Evolutionary conservation across 2,888 invertebrate species (phyloP), one percentile per base, ranked within the genome.

Genomic region (Lepidochitona cinerea): DNA sequence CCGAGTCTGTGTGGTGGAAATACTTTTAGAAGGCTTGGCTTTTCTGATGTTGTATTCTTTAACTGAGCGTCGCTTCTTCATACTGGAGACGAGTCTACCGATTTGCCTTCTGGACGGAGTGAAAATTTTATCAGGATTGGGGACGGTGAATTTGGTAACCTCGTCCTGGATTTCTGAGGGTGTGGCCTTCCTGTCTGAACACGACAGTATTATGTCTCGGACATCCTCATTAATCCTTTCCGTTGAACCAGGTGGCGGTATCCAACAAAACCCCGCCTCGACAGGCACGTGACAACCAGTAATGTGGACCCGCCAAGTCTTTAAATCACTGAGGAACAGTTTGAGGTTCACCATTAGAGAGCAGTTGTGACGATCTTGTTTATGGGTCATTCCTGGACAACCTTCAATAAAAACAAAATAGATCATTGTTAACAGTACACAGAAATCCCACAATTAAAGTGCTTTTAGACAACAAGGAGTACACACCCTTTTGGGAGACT

Each of bases 311-410:
- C 84, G 75, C 88, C 88, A 88, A 54, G 79, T 73, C n/a, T 79
- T 80, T 37, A 87, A 73, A 72, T 88, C 84, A 77, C 85, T 85
- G 0, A 88, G 80, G 74, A 83, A 86, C 53, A 88, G 79, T 75
- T 88, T 88, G 77, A 87, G 79, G 71, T 81, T 85, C 35, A 88
- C 72, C 83, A 87, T 79, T 18, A 88, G 75, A 14, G 83, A 82
- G 68, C 88, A 88, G 80, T 87, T 87, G 75, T 88, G 88, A 26
- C 88, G 78, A 74, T 88, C 88, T 69, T 88, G 88, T 69, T 86
- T 87, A 75, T 88, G 88, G 1, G 77, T 74, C 77, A 79, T 83
- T 4, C 88, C 88, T 67, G 72, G 72, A 75, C 88, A 88, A 52
- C 81, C 88, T 88, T n/a, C n/a, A n/a, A n/a, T n/a, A n/a, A n/a